A percentile compares a stretch with the other conserved stretches of the same genome.
phyloP scores from a whole-genome alignment of 2,888 invertebrate species.

The Drosophila atripex region DNA sequence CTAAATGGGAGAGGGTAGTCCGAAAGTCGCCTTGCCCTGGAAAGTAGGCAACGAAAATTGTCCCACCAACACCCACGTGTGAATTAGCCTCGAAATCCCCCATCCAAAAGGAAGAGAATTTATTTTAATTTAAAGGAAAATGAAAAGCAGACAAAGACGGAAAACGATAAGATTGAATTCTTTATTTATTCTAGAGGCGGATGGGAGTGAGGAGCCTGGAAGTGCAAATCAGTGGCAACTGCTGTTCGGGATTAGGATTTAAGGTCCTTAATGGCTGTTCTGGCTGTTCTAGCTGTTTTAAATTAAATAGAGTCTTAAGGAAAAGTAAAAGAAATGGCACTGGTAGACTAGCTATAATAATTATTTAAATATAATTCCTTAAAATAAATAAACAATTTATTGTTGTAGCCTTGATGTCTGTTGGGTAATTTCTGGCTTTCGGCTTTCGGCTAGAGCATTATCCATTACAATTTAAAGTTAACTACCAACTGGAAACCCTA shows the following conservation, averaged over 20 bases:
- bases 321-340: background rate
- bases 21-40: background rate
- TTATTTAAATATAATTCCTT: background rate
- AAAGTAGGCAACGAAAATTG: conserved; percentile 16
- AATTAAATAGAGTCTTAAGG: background rate
- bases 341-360: background rate
- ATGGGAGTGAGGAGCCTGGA: background rate
- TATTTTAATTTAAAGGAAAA: conserved; percentile 31
- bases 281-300: no score
- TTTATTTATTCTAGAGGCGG: background rate
- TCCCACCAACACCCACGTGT: conserved; percentile 27
- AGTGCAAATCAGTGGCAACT: conserved; percentile 21
- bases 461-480: conserved; percentile 20
- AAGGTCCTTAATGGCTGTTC: background rate
- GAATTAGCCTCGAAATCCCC: conserved; percentile 35
- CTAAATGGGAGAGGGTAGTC: background rate
- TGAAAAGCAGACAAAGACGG: background rate
- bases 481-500: conserved; percentile 8
- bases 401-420: no score
- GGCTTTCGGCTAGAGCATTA: conserved; percentile 3
- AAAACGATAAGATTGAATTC: no score
- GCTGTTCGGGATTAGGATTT: conserved; percentile 22
- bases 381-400: no score
- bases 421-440: conserved; percentile 3
- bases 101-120: conserved; percentile 7